These are phyloP conservation scores for Girardinichthys multiradiatus DNA, from an alignment of 2,113 vertebrate genomes.

Conservation along the genomic window DNA sequence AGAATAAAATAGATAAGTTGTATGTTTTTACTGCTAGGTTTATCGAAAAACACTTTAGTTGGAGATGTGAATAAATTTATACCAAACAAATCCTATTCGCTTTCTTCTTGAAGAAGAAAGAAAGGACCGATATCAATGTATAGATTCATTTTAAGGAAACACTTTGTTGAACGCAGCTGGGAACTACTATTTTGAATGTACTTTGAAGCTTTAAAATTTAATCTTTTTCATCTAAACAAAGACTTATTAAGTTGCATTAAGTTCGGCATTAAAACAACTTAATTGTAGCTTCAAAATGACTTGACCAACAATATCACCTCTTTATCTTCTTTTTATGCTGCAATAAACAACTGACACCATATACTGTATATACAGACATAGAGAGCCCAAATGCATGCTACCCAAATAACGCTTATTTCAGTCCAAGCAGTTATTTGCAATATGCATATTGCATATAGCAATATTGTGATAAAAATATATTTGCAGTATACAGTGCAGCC, in stretches of 20 bases:
- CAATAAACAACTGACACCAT: neutral
- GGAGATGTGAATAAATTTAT: neutral
- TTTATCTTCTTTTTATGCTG: too few relatives aligned
- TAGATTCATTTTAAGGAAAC: neutral
- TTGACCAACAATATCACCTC: too few relatives aligned
- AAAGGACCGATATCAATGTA: neutral
- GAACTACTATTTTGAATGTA: too few relatives aligned
- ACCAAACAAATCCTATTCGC: neutral
- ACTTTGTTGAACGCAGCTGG: neutral
- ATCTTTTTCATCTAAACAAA: too few relatives aligned
- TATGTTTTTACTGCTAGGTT: neutral
- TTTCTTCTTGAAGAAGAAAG: neutral
- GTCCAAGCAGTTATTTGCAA: neutral
- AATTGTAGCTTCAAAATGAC: too few relatives aligned
- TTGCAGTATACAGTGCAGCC: too few relatives aligned
- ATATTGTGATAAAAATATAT: too few relatives aligned
- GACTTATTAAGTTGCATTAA: too few relatives aligned
- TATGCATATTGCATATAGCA: neutral
- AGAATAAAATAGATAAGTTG: constrained; percentile 20
- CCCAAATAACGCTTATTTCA: neutral
- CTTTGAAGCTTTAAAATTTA: too few relatives aligned
- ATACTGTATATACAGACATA: too few relatives aligned
- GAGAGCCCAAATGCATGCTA: neutral
- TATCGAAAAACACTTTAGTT: neutral
- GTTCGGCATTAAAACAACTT: too few relatives aligned